These are phyloP conservation scores for Pempheris klunzingeri DNA, from an alignment of 2,797 vertebrate species.

Conservation along the genomic window DNA sequence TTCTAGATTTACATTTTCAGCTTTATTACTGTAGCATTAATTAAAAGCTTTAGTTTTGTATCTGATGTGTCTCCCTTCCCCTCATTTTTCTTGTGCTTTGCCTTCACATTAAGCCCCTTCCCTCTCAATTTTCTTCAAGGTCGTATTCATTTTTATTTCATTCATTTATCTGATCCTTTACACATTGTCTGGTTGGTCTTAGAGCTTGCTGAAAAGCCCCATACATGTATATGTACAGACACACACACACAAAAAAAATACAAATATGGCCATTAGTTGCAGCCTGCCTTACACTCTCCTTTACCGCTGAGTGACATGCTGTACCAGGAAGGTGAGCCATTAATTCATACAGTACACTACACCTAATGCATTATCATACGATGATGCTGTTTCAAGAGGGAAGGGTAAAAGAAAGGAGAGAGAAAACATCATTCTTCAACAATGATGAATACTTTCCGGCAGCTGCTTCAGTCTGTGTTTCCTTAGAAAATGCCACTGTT, in stretches of 20 bases:
- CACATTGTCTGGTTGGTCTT: conserved; percentile 3
- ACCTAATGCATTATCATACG: conserved; percentile 44
- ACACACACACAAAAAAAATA: no score
- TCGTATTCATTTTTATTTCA: conserved; percentile 19
- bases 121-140: background rate
- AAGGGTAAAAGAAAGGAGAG: conserved; percentile 27
- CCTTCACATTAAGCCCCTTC: conserved; percentile 6
- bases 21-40: conserved; percentile 2
- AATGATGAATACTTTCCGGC: conserved; percentile 35
- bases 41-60: conserved; percentile 12
- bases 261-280: conserved; percentile 23
- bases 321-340: conserved; percentile 34
- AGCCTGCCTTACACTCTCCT: conserved; percentile 25
- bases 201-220: background rate
- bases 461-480: conserved; percentile 15
- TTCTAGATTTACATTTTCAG: conserved; percentile 11
- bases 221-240: background rate
- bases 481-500: conserved; percentile 8
- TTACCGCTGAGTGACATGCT: conserved; percentile 43
- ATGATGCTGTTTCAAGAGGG: conserved; percentile 30
- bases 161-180: conserved; percentile 26
- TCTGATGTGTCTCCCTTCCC: background rate
- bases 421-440: conserved; percentile 35
- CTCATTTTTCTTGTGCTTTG: background rate
- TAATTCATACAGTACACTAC: conserved; percentile 44